A percentile compares a stretch with the other conserved stretches of the same genome.
These are phyloP conservation scores for Megaceryle maxima DNA, from an alignment of 2,113 vertebrate species.

Conservation along the genomic window DNA sequence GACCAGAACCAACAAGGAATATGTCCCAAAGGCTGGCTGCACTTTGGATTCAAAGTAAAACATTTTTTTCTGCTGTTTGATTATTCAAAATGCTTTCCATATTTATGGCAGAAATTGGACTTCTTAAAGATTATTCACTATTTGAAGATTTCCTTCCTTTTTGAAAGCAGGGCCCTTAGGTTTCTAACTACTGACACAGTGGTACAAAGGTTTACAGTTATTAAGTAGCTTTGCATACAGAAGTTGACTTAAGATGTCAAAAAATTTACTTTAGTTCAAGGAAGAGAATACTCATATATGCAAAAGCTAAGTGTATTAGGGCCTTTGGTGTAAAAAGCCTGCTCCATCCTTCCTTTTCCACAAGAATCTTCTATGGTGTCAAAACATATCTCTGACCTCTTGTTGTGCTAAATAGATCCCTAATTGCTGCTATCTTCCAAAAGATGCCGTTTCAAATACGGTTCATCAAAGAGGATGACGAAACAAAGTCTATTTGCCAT, in stretches of 20 bases:
- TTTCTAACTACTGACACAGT: neutral
- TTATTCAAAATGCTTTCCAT: neutral
- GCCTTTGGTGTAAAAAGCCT: neutral
- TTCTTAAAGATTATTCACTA: neutral
- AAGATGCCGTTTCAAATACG: neutral
- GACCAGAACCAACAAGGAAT: slow-evolving; percentile 78
- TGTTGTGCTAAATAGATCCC: neutral
- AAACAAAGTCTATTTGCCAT: neutral
- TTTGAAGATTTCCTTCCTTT: neutral
- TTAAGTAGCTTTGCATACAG: neutral
- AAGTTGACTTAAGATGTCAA: neutral
- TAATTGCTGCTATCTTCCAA: neutral
- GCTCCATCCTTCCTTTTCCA: neutral
- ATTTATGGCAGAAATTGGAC: neutral
- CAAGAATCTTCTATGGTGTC: neutral
- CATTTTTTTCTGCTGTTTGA: neutral
- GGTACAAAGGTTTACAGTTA: neutral
- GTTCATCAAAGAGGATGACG: neutral
- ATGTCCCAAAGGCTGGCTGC: slow-evolving; percentile 91
- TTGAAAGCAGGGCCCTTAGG: neutral
- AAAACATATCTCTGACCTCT: slow-evolving; percentile 8
- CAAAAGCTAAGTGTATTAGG: neutral
- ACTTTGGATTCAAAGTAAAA: slow-evolving; percentile 89
- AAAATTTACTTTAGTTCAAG: neutral
- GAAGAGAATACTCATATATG: neutral